Percentiles rank a stretch among this genome's conserved stretches.
Conservation (phyloP, 2,797 vertebrate species). For the Neosilurus hyrtlii region DNA sequence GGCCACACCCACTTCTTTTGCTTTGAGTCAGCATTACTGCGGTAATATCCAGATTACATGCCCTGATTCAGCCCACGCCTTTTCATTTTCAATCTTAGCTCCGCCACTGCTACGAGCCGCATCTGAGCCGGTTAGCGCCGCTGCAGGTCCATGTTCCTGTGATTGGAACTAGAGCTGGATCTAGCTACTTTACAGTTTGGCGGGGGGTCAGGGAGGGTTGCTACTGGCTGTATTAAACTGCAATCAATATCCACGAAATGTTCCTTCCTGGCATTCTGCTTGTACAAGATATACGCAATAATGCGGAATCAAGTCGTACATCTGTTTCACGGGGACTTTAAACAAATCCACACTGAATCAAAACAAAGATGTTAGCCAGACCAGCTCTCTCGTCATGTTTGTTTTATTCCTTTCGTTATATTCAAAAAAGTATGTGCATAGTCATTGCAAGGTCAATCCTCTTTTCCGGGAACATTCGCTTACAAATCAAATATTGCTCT, state of each 20-base stretch:
- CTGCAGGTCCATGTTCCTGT: too few relatives aligned
- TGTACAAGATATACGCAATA: too few relatives aligned
- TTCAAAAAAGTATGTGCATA: neutral
- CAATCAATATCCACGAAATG: too few relatives aligned
- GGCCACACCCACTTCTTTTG: neutral
- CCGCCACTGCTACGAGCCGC: too few relatives aligned
- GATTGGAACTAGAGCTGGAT: too few relatives aligned
- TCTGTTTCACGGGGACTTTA: neutral
- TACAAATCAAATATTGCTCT: constrained; percentile 11
- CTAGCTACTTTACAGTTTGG: too few relatives aligned
- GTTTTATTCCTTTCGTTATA: neutral
- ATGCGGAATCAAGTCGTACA: too few relatives aligned
- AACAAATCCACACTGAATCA: neutral
- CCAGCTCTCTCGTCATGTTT: neutral
- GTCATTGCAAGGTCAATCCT: neutral
- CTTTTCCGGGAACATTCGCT: constrained; percentile 7
- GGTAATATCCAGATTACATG: neutral
- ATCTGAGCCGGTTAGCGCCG: too few relatives aligned
- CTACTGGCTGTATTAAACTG: too few relatives aligned
- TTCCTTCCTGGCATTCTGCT: too few relatives aligned
- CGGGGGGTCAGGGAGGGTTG: too few relatives aligned
- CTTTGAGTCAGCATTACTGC: neutral
- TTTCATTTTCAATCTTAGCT: neutral
- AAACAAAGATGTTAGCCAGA: neutral
- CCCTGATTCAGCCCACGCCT: neutral